These are phyloP conservation scores for Malurus melanocephalus DNA, from an alignment of 2,113 vertebrate genomes.

Conservation along the genomic window DNA sequence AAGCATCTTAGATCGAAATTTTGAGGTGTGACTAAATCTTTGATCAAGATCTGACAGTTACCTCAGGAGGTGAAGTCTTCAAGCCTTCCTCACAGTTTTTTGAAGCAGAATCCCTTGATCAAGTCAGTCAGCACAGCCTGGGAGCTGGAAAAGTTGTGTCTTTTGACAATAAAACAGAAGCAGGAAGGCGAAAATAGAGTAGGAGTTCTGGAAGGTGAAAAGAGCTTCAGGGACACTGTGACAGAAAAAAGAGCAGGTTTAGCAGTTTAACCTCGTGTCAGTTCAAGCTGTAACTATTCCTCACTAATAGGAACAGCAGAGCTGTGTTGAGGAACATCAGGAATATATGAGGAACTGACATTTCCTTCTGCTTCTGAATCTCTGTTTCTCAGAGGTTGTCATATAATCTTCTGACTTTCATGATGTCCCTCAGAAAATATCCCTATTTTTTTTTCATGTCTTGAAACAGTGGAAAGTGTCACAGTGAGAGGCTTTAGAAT, in stretches of 20 bases:
- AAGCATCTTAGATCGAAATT: background rate
- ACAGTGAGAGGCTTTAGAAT: background rate
- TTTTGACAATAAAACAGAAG: background rate
- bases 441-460: fast-evolving
- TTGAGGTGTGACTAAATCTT: background rate
- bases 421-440: background rate
- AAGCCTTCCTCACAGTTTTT: background rate
- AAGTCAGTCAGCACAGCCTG: background rate
- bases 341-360: background rate
- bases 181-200: background rate
- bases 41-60: background rate
- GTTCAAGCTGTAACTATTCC: background rate
- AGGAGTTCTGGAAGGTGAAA: background rate
- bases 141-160: background rate
- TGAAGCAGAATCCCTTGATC: background rate
- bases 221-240: background rate
- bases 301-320: background rate
- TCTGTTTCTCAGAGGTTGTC: background rate
- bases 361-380: background rate
- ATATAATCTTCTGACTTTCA: background rate
- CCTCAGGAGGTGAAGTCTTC: background rate
- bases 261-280: background rate
- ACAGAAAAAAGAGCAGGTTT: background rate
- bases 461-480: background rate
- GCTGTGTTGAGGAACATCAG: background rate